Percentiles rank a stretch among this genome's conserved stretches.
Conservation (phyloP, 1,140 invertebrate genomes). For the Hylaeus anthracinus region DNA sequence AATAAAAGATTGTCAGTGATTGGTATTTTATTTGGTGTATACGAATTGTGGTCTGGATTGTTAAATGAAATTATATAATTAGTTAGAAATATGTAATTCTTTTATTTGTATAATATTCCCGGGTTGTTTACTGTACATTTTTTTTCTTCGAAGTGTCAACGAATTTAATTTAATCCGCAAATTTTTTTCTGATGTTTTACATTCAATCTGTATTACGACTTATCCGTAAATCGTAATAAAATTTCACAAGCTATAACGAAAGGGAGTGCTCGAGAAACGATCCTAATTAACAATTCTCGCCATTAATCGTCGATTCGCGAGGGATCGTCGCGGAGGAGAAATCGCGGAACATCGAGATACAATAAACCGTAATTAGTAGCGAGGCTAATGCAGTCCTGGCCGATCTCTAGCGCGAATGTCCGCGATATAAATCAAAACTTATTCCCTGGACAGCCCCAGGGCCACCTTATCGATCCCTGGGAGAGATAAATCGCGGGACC, state of each 20-base stretch:
- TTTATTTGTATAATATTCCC: no score
- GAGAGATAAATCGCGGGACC: slow-evolving; percentile 18
- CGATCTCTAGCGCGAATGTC: background rate
- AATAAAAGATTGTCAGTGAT: no score
- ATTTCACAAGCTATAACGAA: background rate
- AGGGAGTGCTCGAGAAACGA: background rate
- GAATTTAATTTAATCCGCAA: no score
- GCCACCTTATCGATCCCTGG: background rate
- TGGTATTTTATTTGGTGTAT: no score
- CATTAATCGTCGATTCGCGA: slow-evolving; percentile 6
- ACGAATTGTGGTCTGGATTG: no score
- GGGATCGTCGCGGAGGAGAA: background rate
- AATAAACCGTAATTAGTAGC: slow-evolving; percentile 46
- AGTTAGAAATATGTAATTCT: no score
- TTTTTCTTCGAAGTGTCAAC: no score
- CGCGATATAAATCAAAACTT: slow-evolving; percentile 24
- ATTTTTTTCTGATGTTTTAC: no score
- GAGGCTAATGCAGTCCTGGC: slow-evolving; percentile 4
- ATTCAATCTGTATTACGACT: no score
- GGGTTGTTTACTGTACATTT: no score
- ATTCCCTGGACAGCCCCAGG: background rate
- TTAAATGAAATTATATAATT: no score
- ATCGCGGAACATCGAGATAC: slow-evolving; percentile 3
- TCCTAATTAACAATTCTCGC: slow-evolving; percentile 25
- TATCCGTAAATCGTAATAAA: background rate